Percentiles rank a stretch among this genome's conserved stretches.
Evolutionary conservation across 2,797 vertebrate genomes (phyloP).

Genomic region (Hydrolagus colliei): DNA sequence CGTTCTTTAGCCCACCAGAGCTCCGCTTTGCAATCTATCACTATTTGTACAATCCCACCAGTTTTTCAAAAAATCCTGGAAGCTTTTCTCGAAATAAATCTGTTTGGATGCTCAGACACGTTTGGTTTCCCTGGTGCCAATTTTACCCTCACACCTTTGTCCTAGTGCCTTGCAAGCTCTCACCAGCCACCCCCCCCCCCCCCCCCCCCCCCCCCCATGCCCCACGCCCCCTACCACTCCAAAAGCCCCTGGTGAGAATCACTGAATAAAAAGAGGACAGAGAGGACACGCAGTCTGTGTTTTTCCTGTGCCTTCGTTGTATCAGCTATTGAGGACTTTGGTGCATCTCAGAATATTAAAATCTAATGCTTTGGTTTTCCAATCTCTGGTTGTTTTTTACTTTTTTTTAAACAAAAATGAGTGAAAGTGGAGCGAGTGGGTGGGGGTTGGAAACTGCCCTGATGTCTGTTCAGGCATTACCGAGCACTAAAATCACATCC

Average conservation of each 20-base stretch:
- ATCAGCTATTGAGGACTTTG: not conserved
- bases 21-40: not conserved
- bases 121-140: not conserved
- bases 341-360: not conserved
- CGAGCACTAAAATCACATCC: constrained; percentile 31
- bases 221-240: too few species aligned
- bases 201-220: not conserved
- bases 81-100: not conserved
- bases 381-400: constrained; percentile 9
- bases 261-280: not conserved
- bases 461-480: constrained; percentile 21
- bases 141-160: too few species aligned
- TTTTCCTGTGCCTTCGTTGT: not conserved
- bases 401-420: constrained; percentile 16
- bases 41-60: not conserved
- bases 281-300: not conserved
- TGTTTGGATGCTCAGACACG: not conserved
- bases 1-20: too few species aligned
- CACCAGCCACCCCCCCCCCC: too few species aligned
- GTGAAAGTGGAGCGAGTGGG: not conserved
- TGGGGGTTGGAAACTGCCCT: constrained; percentile 9
- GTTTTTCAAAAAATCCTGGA: not conserved
- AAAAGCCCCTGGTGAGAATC: not conserved
- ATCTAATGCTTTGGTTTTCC: not conserved
- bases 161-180: too few species aligned